Conservation (phyloP, 2,113 vertebrate genomes). For the Xenotilapia longispinis region DNA sequence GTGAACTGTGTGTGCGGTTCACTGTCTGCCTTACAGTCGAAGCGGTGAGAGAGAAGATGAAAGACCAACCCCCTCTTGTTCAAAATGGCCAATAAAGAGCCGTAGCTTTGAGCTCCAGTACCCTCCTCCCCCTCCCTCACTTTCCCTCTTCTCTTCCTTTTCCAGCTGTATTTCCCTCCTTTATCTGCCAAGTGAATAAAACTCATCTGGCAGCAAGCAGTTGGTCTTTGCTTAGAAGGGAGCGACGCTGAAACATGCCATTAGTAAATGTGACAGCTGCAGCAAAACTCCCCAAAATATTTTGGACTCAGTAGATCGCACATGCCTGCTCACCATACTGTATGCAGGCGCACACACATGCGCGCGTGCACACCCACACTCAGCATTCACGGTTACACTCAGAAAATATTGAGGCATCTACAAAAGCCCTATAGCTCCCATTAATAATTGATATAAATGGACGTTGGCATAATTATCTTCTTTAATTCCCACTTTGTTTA, state of each 20-base stretch:
- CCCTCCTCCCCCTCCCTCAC: neutral
- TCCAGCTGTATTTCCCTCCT: slow-evolving; percentile 7
- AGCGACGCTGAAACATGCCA: neutral
- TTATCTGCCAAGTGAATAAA: slow-evolving; percentile 42
- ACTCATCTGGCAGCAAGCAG: slow-evolving; percentile 21
- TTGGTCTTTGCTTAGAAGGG: neutral
- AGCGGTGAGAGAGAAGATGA: slow-evolving; percentile 33
- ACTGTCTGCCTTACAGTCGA: slow-evolving; percentile 1
- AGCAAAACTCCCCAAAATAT: neutral
- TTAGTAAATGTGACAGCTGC: neutral
- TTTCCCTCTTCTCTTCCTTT: slow-evolving; percentile 19
- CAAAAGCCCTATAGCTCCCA: neutral
- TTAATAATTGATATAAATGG: neutral
- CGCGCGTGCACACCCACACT: neutral
- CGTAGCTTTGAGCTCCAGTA: neutral
- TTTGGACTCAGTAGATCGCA: neutral
- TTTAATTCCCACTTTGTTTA: neutral
- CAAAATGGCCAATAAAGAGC: slow-evolving; percentile 52
- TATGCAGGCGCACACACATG: neutral
- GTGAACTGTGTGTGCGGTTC: neutral
- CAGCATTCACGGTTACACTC: neutral
- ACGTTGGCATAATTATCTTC: neutral
- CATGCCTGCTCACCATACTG: neutral
- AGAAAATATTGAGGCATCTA: neutral
- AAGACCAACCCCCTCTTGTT: slow-evolving; percentile 46